Evolutionary conservation across 2,113 vertebrate species (phyloP), one percentile per base, ranked within the genome.

Genomic region (Pangasianodon hypophthalmus): DNA sequence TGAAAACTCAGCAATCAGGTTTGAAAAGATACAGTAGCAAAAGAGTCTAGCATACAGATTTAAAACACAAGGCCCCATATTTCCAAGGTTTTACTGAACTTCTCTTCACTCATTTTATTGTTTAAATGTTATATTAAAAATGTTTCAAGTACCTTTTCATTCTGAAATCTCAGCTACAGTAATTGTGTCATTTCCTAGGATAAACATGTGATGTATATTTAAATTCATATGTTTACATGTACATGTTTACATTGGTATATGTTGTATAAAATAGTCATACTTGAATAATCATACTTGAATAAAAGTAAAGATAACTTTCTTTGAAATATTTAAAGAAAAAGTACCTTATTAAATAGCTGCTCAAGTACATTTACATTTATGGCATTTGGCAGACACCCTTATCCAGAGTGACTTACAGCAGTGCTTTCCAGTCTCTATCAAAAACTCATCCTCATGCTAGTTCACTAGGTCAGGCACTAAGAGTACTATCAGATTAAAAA

Each of bases 1-100:
- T 48, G 44, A 88, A 88, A 88, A 79, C 44, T 80, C 73, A 32
- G 73, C 87, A 88, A 60, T 54, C 58, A 54, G 82, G 64, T 14
- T 84, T 67, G 9, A 88, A 84, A 84, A 1, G 9, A 58, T 56
- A 16, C 85, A 75, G 56, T 52, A 50, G 26, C 44, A 46, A 50
- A 32, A 52, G 6, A 32, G 58, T 62, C 18, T 46, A 79, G 37
- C 41, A 62, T 62, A 21, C 44, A 67, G 77, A 81, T 73, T 52
- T 88, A 71, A 86, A 54, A 29, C 24, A 50, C 18, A 69, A 81
- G 19, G 50, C 6, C 50, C 37, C 41, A 4, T 11, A 44, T 73
- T 88, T 84, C 24, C 32, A 88, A 44, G n/a, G 67, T 44, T 75
- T 71, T 84, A 73, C 62, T 44, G 21, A 60, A 84, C 19, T 21